phyloP scores from a whole-genome alignment of 2,797 vertebrate species.

The Helicolenus hilgendorfi region DNA sequence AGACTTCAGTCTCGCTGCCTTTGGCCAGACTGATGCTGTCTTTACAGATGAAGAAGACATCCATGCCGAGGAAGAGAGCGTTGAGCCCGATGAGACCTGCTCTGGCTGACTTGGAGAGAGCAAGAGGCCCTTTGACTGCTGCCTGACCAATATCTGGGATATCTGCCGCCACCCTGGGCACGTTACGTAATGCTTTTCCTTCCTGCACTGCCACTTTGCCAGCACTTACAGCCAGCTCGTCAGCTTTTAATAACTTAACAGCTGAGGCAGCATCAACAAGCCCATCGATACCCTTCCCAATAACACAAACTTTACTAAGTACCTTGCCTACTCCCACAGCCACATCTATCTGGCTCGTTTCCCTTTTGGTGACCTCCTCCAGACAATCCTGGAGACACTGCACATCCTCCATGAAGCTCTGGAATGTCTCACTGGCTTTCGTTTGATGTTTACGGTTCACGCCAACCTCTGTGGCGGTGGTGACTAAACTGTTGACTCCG shows the following conservation, averaged over 20 bases:
- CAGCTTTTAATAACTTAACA: slow-evolving; percentile 26
- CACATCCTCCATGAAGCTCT: slow-evolving; percentile 82
- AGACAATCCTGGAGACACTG: slow-evolving; percentile 58
- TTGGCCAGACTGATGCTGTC: slow-evolving; percentile 82
- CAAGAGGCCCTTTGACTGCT: slow-evolving; percentile 69
- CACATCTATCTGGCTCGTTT: fast-evolving
- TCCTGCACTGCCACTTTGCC: slow-evolving; percentile 58
- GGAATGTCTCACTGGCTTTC: slow-evolving; percentile 59
- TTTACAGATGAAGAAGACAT: slow-evolving; percentile 85
- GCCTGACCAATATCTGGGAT: slow-evolving; percentile 82
- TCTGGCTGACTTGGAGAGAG: slow-evolving; percentile 65
- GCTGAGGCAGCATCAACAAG: slow-evolving; percentile 52
- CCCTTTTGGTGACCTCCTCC: slow-evolving; percentile 21
- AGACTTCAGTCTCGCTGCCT: slow-evolving; percentile 74
- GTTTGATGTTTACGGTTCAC: slow-evolving; percentile 66
- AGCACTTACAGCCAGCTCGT: slow-evolving; percentile 38
- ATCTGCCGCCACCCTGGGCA: slow-evolving; percentile 73
- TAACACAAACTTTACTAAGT: fast-evolving
- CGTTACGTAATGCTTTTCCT: slow-evolving; percentile 54
- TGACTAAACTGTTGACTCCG: slow-evolving; percentile 70
- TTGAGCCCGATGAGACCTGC: slow-evolving; percentile 74
- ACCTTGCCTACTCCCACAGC: background rate
- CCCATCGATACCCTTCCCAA: slow-evolving; percentile 53
- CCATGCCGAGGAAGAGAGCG: slow-evolving; percentile 83
- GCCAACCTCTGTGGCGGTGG: slow-evolving; percentile 68